Evolutionary conservation across 2,888 invertebrate species (phyloP).

Genomic region (Metacarcinus magister): DNA sequence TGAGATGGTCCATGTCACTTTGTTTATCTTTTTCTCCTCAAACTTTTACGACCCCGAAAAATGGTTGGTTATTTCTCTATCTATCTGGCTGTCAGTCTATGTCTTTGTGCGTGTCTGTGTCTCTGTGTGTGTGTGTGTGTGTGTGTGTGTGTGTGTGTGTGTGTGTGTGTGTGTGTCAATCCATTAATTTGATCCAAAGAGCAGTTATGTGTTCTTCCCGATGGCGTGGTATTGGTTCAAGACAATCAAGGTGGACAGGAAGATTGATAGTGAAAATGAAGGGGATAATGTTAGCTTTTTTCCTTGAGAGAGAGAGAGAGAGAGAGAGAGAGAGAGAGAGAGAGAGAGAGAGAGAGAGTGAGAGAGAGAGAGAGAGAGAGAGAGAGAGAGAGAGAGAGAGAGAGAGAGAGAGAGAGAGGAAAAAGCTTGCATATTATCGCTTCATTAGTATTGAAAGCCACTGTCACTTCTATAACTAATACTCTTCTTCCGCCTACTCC

Average conservation of each 20-base stretch:
- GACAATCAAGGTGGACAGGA: conserved; percentile 12
- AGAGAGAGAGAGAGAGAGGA: neutral
- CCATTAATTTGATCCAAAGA: neutral
- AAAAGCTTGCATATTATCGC: neutral
- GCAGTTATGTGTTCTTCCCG: neutral
- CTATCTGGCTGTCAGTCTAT: neutral
- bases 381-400: conserved; percentile 38
- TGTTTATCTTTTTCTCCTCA: neutral
- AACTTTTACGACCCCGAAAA: too few species aligned
- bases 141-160: neutral
- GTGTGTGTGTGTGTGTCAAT: neutral
- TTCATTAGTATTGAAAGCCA: neutral
- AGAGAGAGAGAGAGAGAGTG: conserved; percentile 51
- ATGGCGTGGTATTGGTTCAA: neutral
- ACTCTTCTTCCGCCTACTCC: too few species aligned
- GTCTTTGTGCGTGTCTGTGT: neutral
- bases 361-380: conserved; percentile 56
- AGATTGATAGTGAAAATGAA: conserved; percentile 27
- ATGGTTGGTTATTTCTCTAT: neutral
- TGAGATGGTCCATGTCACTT: conserved; percentile 6
- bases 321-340: conserved; percentile 50
- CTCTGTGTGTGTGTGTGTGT: neutral
- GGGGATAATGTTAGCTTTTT: neutral
- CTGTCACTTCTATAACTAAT: neutral
- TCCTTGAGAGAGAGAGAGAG: conserved; percentile 15